phyloP scores from a whole-genome alignment of 2,113 vertebrate species.

The Cisticola juncidis region DNA sequence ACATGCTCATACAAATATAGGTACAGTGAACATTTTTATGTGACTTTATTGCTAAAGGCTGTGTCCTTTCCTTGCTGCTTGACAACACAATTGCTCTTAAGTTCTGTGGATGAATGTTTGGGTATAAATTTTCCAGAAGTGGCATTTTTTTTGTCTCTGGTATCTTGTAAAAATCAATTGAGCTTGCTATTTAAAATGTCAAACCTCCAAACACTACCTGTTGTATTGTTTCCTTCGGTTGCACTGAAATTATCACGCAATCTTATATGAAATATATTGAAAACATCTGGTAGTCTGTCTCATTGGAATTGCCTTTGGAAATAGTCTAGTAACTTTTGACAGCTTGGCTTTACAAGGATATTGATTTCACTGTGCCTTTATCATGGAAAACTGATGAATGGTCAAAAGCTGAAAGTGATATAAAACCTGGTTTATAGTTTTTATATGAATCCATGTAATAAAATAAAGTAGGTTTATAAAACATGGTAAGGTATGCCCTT shows the following conservation, averaged over 20 bases:
- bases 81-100: background rate
- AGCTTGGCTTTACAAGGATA: slow-evolving; percentile 57
- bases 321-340: slow-evolving; percentile 65
- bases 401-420: slow-evolving; percentile 44
- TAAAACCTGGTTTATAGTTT: slow-evolving; percentile 40
- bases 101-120: background rate
- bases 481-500: slow-evolving; percentile 22
- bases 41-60: background rate
- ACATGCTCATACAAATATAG: too few relatives aligned
- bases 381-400: slow-evolving; percentile 61
- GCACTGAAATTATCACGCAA: slow-evolving; percentile 55
- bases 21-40: background rate
- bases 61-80: background rate
- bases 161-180: slow-evolving; percentile 54
- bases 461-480: slow-evolving; percentile 58
- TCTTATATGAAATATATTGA: slow-evolving; percentile 59
- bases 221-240: slow-evolving; percentile 17
- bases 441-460: slow-evolving; percentile 52
- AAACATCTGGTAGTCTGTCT: slow-evolving; percentile 56
- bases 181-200: slow-evolving; percentile 52
- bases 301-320: slow-evolving; percentile 64
- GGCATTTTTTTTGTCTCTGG: slow-evolving; percentile 35
- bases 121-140: slow-evolving; percentile 30
- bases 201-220: slow-evolving; percentile 1
- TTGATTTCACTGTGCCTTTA: slow-evolving; percentile 54